Percentiles rank a stretch among this genome's conserved stretches.
Evolutionary conservation across 2,888 invertebrate species (phyloP).

Genomic region (Siphlonurus alternatus): DNA sequence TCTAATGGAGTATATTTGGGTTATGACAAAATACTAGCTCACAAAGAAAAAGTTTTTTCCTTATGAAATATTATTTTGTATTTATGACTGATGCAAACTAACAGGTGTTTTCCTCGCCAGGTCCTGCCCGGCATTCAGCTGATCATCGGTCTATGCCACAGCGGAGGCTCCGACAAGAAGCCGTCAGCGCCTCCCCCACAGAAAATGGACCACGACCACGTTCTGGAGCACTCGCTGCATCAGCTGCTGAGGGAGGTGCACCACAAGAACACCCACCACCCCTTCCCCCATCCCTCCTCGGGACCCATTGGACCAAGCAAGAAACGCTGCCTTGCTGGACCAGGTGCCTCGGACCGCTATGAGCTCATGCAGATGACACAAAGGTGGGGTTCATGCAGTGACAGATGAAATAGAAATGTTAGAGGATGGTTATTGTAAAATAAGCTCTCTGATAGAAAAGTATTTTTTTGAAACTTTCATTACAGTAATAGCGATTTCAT

Average conservation of each 20-base stretch:
- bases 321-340: slow-evolving; percentile 77
- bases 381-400: slow-evolving; percentile 27
- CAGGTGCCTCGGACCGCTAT: slow-evolving; percentile 73
- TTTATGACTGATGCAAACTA: no score
- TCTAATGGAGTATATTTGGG: not conserved
- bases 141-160: slow-evolving; percentile 81
- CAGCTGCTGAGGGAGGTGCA: slow-evolving; percentile 85
- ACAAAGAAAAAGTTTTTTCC: no score
- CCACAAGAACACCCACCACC: slow-evolving; percentile 80
- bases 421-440: no score
- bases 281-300: slow-evolving; percentile 88
- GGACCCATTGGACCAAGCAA: slow-evolving; percentile 89
- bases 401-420: no score
- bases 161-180: slow-evolving; percentile 42
- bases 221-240: slow-evolving; percentile 91
- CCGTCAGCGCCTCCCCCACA: slow-evolving; percentile 27
- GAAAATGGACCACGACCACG: slow-evolving; percentile 72
- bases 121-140: slow-evolving; percentile 84
- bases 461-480: no score
- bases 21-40: no score
- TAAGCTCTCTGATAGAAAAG: no score
- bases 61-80: no score
- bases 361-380: slow-evolving; percentile 81
- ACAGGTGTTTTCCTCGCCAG: no score
- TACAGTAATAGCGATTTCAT: no score